Conservation (phyloP, 2,113 vertebrate species). For the Sebastes schlegelii region DNA sequence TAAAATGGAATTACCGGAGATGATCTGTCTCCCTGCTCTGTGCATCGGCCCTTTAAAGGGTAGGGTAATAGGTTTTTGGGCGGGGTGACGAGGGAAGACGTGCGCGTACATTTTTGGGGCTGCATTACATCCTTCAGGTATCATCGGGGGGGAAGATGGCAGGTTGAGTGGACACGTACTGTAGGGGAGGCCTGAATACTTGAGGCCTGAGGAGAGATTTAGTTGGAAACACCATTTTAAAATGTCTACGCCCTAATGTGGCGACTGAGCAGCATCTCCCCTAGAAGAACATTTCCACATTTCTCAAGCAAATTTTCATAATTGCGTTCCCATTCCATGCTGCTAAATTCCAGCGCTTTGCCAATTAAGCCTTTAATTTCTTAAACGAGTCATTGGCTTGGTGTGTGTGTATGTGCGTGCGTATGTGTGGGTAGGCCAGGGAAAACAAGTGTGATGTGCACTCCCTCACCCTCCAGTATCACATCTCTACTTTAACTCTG, state of each 20-base stretch:
- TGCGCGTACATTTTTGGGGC: slow-evolving; percentile 60
- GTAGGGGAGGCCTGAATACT: not conserved
- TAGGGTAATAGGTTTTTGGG: slow-evolving; percentile 77
- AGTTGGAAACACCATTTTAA: not conserved
- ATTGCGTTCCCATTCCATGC: slow-evolving; percentile 16
- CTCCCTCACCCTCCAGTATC: slow-evolving; percentile 41
- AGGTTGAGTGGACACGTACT: slow-evolving; percentile 19
- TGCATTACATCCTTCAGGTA: slow-evolving; percentile 69
- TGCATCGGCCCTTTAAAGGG: slow-evolving; percentile 75
- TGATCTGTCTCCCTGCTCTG: slow-evolving; percentile 74
- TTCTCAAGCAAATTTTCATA: not conserved
- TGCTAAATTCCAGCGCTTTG: slow-evolving; percentile 4
- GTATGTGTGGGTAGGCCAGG: slow-evolving; percentile 10
- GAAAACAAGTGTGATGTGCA: slow-evolving; percentile 31
- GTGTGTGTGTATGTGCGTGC: slow-evolving; percentile 19
- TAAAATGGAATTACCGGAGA: slow-evolving; percentile 83
- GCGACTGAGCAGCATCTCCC: not conserved
- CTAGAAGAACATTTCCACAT: not conserved
- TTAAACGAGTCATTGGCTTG: slow-evolving; percentile 26
- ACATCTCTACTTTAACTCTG: slow-evolving; percentile 56
- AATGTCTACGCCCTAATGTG: not conserved
- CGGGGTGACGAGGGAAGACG: slow-evolving; percentile 39
- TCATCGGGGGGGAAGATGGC: slow-evolving; percentile 19
- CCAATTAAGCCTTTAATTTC: slow-evolving; percentile 47
- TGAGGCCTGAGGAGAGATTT: not conserved